Conservation (phyloP, 2,888 invertebrate species). For the Ennomos fuscantarius region DNA sequence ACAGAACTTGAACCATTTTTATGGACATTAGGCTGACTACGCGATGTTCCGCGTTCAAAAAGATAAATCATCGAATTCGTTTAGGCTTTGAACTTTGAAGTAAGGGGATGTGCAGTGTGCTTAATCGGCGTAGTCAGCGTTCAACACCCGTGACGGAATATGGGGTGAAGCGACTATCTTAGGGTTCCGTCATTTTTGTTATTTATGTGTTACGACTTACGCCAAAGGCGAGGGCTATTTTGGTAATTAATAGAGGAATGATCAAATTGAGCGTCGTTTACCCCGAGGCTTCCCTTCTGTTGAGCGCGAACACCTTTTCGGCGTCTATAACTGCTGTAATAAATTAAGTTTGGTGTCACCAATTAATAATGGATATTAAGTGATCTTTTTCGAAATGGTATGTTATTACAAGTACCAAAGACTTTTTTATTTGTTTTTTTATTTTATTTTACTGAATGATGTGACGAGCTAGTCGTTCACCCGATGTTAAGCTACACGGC, state of each 20-base stretch:
- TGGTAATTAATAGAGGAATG: constrained; percentile 76
- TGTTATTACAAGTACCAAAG: too few species aligned
- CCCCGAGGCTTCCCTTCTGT: constrained; percentile 59
- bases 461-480: too few species aligned
- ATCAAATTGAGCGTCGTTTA: constrained; percentile 70
- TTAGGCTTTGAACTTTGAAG: constrained; percentile 51
- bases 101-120: constrained; percentile 54
- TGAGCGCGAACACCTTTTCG: constrained; percentile 64
- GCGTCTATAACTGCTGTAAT: constrained; percentile 43
- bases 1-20: constrained; percentile 50
- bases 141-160: constrained; percentile 89
- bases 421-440: too few species aligned
- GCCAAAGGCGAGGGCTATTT: constrained; percentile 61
- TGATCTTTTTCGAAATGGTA: background rate
- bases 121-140: constrained; percentile 73
- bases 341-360: constrained; percentile 58
- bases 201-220: constrained; percentile 58
- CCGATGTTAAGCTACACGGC: too few species aligned
- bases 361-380: constrained; percentile 34
- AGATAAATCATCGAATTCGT: constrained; percentile 71
- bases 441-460: too few species aligned
- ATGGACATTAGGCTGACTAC: constrained; percentile 57
- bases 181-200: constrained; percentile 58
- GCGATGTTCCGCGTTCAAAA: constrained; percentile 58
- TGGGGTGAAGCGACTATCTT: constrained; percentile 52